Evolutionary conservation across 2,113 vertebrate genomes (phyloP).

Genomic region (Sinosuthora webbiana): DNA sequence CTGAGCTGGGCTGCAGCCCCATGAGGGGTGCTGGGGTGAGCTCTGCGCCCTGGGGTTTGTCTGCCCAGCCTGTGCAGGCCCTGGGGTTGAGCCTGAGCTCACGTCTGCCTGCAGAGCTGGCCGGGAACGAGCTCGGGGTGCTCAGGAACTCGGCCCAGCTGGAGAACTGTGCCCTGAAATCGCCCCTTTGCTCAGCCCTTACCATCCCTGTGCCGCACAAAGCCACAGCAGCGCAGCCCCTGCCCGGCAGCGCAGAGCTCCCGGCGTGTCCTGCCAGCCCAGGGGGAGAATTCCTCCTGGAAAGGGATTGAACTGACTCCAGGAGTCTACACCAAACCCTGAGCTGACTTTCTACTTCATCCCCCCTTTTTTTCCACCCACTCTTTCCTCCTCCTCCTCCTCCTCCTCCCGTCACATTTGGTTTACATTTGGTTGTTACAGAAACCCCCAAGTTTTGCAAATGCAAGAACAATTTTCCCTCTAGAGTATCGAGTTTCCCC

Average conservation of each 20-base stretch:
- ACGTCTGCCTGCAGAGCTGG: not conserved
- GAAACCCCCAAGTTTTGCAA: conserved; percentile 55
- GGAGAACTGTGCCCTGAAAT: not conserved
- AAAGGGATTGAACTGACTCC: conserved; percentile 15
- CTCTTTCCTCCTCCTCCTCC: not conserved
- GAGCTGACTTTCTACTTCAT: not conserved
- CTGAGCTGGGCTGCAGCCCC: not conserved
- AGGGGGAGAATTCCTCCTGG: not conserved
- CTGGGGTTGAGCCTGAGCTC: not conserved
- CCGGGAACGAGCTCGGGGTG: not conserved
- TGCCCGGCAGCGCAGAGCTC: not conserved
- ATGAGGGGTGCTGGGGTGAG: not conserved
- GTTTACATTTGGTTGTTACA: conserved; percentile 42
- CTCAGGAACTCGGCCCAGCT: not conserved
- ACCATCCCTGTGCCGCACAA: fast-evolving
- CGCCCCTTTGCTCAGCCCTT: not conserved
- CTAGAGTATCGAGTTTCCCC: conserved; percentile 45
- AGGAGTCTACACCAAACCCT: conserved; percentile 40
- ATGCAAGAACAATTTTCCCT: conserved; percentile 39
- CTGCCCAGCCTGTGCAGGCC: not conserved
- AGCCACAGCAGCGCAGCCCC: fast-evolving
- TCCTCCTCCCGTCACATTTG: conserved; percentile 19
- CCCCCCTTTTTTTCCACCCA: not conserved
- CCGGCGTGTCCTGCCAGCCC: not conserved
- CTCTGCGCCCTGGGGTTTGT: not conserved